Base-by-base conservation (phyloP, 1,140 invertebrate genomes). In the Hycleus phaleratus region DNA sequence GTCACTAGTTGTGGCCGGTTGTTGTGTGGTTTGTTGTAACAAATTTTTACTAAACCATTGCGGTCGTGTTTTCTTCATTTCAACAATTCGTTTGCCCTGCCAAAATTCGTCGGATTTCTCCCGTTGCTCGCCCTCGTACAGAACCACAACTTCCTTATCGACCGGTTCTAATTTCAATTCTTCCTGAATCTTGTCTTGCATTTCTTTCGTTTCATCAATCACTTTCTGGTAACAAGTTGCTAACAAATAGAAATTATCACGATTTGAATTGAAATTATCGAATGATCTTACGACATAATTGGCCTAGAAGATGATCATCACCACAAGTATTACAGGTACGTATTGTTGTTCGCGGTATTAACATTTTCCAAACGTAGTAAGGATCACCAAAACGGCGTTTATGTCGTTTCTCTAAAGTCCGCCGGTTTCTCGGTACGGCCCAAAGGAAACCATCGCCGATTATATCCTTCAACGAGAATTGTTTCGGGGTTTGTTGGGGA, bases 211-310 rank as follows among this genome's bases (percentile, higher is more conserved):
- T 79, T 95, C 92, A 49, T 78, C 68, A 66, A 84, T 85, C 0
- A 94, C 82, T 78, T 81, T 88, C 44, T 82, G 79, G 65, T 95
- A 95, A 70, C 92, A 95, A 66, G 89, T 79, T 38, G 78, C 88
- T 87, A 66, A 54, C 73, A 74, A 45, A 49, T 38, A 25, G 26
- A 44, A 39, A 52, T 42, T 47, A 42, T 6, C 38, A 39, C 10
- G 10, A 7, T 39, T 39, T 2, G 18, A 18, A 39, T 10, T 39
- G 38, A 7, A 39, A 39, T 1, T 25, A 47, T 45, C 7, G 5
- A 45, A 6, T 45, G 7, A 1, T 11, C 78, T 82, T 82, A 91
- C 91, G 82, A 74, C 93, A 96, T 26, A 95, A 74, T 47, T 81
- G 75, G 26, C 83, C 80, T 46, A 78, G 74, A 76, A 92, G 85